Evolutionary conservation across 1,140 invertebrate species (phyloP), one percentile per base, ranked within the genome.

Genomic region (Hydropsyche tenuis): DNA sequence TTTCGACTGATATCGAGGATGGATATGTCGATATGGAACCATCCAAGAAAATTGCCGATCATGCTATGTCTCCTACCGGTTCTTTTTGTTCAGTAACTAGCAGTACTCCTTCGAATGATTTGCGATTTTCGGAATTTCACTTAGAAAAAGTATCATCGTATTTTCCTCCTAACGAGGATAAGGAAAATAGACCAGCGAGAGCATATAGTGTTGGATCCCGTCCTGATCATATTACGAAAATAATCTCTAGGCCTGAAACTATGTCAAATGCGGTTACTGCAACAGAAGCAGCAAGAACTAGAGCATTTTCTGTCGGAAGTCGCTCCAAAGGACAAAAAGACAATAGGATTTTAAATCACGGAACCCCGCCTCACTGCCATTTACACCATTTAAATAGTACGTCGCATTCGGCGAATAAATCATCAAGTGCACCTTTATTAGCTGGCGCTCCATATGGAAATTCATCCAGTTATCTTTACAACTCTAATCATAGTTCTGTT

Each of bases 161-260:
- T 74, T 84, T 91, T 14, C 81, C 87, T 4, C 86, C 87, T 0
- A 84, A 86, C 0, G 89, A 91, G 22, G 89, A 90, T 18, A 86
- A 86, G 74, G 82, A 87, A 69, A 84, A 86, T 78, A 86, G 92
- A 70, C 91, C 91, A 23, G 86, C 87, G 46, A 87, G 95, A 77
- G 92, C 94, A 1, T 96, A 96, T 81, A 96, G 94, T 25, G 92
- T 96, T 56, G 95, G 95, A 6, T 95, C 93, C 25, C 88, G 90
- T 74, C 88, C 90, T n/a, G 89, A 91, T 74, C 80, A 56, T 79
- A 78, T 72, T 77, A 79, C 27, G 77, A 79, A 77, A 70, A 43
- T 72, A 72, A 79, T 75, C 48, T 79, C 12, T 25, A 60, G 66
- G 79, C 80, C 77, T 79, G 81, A 65, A 56, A 78, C 0, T 75